These are phyloP conservation scores for Oncopeltus fasciatus DNA, from an alignment of 1,140 invertebrate genomes.

Conservation along the genomic window DNA sequence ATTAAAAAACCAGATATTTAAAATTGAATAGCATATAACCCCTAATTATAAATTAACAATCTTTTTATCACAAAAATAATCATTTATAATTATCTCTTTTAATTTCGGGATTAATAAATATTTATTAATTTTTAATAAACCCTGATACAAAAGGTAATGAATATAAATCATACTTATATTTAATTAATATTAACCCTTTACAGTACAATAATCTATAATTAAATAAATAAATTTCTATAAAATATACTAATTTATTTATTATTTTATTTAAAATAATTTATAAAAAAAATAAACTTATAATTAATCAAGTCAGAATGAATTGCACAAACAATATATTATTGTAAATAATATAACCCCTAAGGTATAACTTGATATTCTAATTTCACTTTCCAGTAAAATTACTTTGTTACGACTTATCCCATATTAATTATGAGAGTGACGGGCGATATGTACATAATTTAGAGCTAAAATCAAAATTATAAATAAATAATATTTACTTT, in stretches of 20 bases:
- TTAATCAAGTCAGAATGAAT: conserved; percentile 33
- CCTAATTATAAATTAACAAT: not conserved
- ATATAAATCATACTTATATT: conserved; percentile 8
- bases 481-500: conserved; percentile 34
- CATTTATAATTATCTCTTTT: not conserved
- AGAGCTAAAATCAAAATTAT: conserved; percentile 28
- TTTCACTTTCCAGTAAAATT: conserved; percentile 49
- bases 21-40: not conserved
- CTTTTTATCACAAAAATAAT: conserved; percentile 3
- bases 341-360: conserved; percentile 40
- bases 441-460: conserved; percentile 49
- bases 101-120: not conserved
- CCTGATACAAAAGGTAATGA: conserved; percentile 10
- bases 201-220: conserved; percentile 11
- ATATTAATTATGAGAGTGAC: conserved; percentile 40
- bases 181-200: not conserved
- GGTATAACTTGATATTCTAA: conserved; percentile 37
- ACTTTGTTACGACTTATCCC: conserved; percentile 45
- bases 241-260: conserved; percentile 19
- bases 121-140: not conserved
- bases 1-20: conserved; percentile 16
- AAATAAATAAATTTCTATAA: conserved; percentile 25
- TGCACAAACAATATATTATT: conserved; percentile 31
- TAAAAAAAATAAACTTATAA: conserved; percentile 31
- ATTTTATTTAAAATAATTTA: conserved; percentile 24